phyloP scores from a whole-genome alignment of 2,888 invertebrate species.

The Sinohyriopsis cumingii region DNA sequence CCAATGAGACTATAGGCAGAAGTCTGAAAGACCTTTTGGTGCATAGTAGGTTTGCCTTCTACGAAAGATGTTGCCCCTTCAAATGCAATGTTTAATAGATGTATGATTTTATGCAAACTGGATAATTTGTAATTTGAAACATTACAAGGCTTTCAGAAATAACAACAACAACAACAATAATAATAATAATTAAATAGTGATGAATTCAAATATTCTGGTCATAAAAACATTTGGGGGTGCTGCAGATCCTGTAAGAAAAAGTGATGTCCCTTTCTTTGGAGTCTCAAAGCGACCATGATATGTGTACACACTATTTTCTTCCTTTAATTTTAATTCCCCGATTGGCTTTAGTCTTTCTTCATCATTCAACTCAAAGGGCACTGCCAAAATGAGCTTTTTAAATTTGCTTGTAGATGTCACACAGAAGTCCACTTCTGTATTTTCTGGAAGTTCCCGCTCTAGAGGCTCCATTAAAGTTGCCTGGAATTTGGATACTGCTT shows the following conservation, averaged over 20 bases:
- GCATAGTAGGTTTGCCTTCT: no score
- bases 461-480: conserved; percentile 37
- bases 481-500: conserved; percentile 29
- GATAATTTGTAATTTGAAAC: no score
- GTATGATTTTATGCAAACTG: no score
- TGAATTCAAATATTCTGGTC: conserved; percentile 34
- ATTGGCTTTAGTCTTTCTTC: conserved; percentile 24
- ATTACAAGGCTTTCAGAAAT: no score
- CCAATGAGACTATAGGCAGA: no score
- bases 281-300: conserved; percentile 24
- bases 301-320: conserved; percentile 1
- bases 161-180: no score
- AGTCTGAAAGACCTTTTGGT: no score
- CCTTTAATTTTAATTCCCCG: conserved; percentile 26
- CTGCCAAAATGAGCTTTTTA: conserved; percentile 28
- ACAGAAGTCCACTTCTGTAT: conserved; percentile 30
- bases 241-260: conserved; percentile 29
- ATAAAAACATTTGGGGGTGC: conserved; percentile 38
- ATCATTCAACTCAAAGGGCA: conserved; percentile 28
- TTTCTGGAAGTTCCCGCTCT: conserved; percentile 28
- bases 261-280: conserved; percentile 23
- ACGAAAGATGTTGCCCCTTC: no score
- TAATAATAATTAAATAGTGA: conserved; percentile 17
- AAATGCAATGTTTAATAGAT: no score
- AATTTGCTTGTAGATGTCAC: conserved; percentile 17